These are phyloP conservation scores for Acleris cristana DNA, from an alignment of 2,888 invertebrate species.

Conservation along the genomic window DNA sequence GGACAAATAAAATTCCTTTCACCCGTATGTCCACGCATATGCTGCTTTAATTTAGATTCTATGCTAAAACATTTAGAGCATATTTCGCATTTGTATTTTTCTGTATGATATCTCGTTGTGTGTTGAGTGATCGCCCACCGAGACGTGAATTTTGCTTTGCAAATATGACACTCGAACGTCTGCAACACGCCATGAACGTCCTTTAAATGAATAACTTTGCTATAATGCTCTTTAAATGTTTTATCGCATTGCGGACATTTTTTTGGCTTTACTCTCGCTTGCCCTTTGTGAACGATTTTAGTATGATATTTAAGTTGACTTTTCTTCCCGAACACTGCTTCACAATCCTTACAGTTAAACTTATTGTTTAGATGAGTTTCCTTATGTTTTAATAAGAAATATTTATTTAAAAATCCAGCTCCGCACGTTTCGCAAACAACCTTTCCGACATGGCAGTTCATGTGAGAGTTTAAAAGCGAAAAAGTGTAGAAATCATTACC, in stretches of 20 bases:
- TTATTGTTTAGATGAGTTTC: conserved; percentile 51
- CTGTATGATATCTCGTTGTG: conserved; percentile 61
- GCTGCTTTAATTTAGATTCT: conserved; percentile 71
- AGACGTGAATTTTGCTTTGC: conserved; percentile 51
- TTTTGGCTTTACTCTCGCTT: conserved; percentile 48
- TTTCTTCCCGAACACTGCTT: conserved; percentile 65
- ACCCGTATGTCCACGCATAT: conserved; percentile 68
- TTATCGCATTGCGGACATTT: conserved; percentile 57
- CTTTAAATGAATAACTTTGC: conserved; percentile 58
- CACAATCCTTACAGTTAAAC: conserved; percentile 63
- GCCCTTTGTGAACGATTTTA: conserved; percentile 62
- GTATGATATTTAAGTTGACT: conserved; percentile 72
- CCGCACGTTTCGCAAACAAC: conserved; percentile 67
- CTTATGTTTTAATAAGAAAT: conserved; percentile 55
- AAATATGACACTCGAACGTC: conserved; percentile 55
- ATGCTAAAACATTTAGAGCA: conserved; percentile 74
- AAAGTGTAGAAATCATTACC: conserved; percentile 53
- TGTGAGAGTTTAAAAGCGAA: conserved; percentile 54
- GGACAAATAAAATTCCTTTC: conserved; percentile 69
- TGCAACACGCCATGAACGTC: conserved; percentile 55
- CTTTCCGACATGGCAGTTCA: conserved; percentile 61
- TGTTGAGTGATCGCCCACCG: conserved; percentile 60
- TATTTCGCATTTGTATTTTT: conserved; percentile 70
- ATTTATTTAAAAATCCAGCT: conserved; percentile 57
- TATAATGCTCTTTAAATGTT: conserved; percentile 61